These are phyloP conservation scores for Trachythela sp. DNA, from an alignment of 64 coral and sea anemone genomes.

Conservation along the genomic window DNA sequence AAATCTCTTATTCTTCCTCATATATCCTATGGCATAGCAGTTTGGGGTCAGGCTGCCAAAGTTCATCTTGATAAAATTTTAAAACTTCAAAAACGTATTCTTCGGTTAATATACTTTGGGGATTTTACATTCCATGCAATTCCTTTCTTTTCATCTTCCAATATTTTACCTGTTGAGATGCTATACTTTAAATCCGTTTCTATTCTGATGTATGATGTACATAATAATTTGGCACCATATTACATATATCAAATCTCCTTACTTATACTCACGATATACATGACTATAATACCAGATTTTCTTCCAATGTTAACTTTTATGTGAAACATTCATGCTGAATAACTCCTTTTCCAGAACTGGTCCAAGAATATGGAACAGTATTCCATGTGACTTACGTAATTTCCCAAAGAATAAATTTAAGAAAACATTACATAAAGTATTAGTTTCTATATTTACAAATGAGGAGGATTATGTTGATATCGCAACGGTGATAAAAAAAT, in stretches of 20 bases:
- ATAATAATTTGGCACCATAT: not conserved
- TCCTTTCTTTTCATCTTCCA: not conserved
- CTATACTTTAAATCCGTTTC: slow-evolving; percentile 18
- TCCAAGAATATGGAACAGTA: no score
- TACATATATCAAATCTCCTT: slow-evolving; percentile 7
- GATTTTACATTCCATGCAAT: slow-evolving; percentile 20
- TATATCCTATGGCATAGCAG: slow-evolving; percentile 29
- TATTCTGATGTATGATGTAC: not conserved
- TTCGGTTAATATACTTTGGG: slow-evolving; percentile 41
- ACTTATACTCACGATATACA: not conserved
- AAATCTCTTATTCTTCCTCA: slow-evolving; percentile 30
- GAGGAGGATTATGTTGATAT: no score
- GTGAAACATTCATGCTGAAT: not conserved
- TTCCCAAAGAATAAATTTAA: no score
- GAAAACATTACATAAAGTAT: no score
- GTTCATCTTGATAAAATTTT: slow-evolving; percentile 48
- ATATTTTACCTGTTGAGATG: not conserved
- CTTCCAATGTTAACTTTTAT: not conserved
- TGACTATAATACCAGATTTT: slow-evolving; percentile 32
- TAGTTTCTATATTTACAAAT: no score
- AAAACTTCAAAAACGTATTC: slow-evolving; percentile 39
- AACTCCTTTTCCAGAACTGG: not conserved
- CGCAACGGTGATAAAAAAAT: no score
- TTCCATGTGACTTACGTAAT: no score
- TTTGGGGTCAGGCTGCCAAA: slow-evolving; percentile 40